phyloP scores from a whole-genome alignment of 2,797 vertebrate species.

The Thamnophis elegans region DNA sequence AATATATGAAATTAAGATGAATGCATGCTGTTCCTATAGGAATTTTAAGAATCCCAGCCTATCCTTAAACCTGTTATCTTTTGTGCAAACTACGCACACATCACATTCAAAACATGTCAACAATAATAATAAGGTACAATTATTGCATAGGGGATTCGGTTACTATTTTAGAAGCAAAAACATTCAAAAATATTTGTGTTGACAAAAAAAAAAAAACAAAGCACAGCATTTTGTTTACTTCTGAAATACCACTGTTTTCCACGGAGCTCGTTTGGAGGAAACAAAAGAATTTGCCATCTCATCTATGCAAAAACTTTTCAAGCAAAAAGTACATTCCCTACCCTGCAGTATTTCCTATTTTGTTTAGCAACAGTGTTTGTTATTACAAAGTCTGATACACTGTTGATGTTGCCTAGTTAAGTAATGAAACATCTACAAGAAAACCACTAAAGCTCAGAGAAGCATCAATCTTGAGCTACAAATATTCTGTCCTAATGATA shows the following conservation, averaged over 20 bases:
- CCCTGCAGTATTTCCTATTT: background rate
- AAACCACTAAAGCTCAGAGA: background rate
- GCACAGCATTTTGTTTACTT: background rate
- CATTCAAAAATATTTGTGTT: background rate
- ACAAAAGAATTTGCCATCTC: background rate
- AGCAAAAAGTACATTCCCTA: background rate
- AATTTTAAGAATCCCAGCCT: background rate
- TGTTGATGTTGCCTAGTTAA: background rate
- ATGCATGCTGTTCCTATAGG: background rate
- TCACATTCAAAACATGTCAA: background rate
- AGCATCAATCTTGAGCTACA: background rate
- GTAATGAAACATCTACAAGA: background rate
- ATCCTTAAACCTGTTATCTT: background rate
- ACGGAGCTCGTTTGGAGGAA: background rate
- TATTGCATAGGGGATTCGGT: background rate
- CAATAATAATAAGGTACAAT: background rate
- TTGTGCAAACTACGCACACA: background rate
- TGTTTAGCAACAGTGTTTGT: background rate
- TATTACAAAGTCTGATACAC: background rate
- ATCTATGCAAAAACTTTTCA: background rate
- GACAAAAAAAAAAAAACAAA: background rate
- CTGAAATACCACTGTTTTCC: background rate
- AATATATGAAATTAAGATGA: background rate
- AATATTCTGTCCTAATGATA: background rate
- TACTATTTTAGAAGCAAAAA: background rate